phyloP scores from a whole-genome alignment of 2,888 invertebrate genomes.

The Polylopha cassiicola region DNA sequence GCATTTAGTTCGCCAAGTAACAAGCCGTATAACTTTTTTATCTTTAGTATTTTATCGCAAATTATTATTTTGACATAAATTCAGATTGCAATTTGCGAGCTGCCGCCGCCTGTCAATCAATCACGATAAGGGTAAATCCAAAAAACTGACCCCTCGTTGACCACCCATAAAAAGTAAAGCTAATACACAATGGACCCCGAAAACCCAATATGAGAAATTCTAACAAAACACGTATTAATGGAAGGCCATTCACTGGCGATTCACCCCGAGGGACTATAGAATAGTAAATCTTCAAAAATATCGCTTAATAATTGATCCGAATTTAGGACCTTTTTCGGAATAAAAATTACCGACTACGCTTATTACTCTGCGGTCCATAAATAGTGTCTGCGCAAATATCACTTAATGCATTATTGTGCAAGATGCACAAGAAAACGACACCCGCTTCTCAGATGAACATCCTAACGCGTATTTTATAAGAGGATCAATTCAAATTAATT shows the following conservation, averaged over 20 bases:
- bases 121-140: slow-evolving; percentile 46
- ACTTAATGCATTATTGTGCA: too few species aligned
- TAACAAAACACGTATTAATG: slow-evolving; percentile 59
- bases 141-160: slow-evolving; percentile 75
- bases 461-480: too few species aligned
- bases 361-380: too few species aligned
- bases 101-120: slow-evolving; percentile 74
- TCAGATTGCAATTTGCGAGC: slow-evolving; percentile 58
- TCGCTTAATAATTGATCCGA: slow-evolving; percentile 23
- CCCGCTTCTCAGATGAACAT: too few species aligned
- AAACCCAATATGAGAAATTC: slow-evolving; percentile 50
- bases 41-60: too few species aligned
- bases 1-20: neutral
- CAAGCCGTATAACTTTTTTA: neutral
- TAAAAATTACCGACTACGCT: too few species aligned
- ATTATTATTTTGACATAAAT: slow-evolving; percentile 38
- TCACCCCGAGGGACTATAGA: slow-evolving; percentile 40
- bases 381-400: too few species aligned
- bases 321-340: too few species aligned
- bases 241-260: slow-evolving; percentile 45
- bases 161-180: slow-evolving; percentile 55
- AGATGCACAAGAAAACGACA: too few species aligned
- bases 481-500: too few species aligned
- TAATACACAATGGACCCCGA: slow-evolving; percentile 34
- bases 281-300: slow-evolving; percentile 40